Base-by-base conservation (phyloP, 2,113 vertebrate species). In the Apus apus region DNA sequence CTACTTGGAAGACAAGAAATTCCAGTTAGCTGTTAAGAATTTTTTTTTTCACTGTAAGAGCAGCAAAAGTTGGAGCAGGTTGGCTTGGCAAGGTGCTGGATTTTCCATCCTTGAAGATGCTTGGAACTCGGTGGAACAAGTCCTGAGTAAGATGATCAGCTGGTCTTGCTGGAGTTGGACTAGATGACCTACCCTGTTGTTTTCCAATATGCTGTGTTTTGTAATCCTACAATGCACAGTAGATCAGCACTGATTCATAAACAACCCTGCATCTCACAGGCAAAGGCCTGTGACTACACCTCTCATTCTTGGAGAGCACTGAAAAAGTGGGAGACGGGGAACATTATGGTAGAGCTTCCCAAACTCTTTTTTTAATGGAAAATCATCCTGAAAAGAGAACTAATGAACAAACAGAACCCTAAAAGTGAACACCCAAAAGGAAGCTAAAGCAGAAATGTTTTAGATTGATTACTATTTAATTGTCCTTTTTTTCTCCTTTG, bases 201-300 rank as follows among this genome's bases (percentile, higher is more conserved):
- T 85, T 87, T 56, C 61, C 26, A n/a, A 13, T 21, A 23, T 18
- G 40, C 36, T 6, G 12, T 27, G n/a, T 87, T 84, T 77, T 38
- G 5, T 71, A 50, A 50, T 73, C 91, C 43, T 67, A 1, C 73
- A 51, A 70, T 17, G 13, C 17, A 18, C 4, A 77, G 8, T 54
- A 73, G 29, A 54, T 77, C 43, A 71, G 2, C 15, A 34, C 9
- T 67, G 22, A 64, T 34, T 93, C 53, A 78, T 43, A 84, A 67
- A 0, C 23, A 75, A 18, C 23, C 32, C 34, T 56, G 10, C 18
- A 17, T 5, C 5, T 1, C 12, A 20, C 1, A 45, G 77, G 15
- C 34, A 78, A 81, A 74, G 2, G 12, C 61, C 20, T 76, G 30
- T 67, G 68, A 65, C 18, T 57, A 26, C 15, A 66, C 14, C 15